Conservation (phyloP, 2,113 vertebrate genomes). For the Mobula hypostoma region DNA sequence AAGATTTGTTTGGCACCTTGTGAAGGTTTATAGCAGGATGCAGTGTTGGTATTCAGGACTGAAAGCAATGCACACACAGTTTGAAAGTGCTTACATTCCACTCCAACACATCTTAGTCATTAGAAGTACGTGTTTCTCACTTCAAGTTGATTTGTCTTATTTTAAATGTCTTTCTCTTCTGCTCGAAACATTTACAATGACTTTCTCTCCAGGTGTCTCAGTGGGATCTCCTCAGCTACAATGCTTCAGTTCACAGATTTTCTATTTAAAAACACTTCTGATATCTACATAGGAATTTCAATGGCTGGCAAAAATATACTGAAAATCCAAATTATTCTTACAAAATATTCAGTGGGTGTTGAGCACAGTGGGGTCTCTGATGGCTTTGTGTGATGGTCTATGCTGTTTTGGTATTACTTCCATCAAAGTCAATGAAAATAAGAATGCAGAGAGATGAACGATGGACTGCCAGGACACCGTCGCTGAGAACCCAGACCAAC, state of each 20-base stretch:
- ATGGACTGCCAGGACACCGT: not conserved
- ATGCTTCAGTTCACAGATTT: not conserved
- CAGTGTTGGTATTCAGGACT: not conserved
- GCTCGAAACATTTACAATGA: not conserved
- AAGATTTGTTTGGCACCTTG: constrained; percentile 48
- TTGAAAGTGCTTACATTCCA: not conserved
- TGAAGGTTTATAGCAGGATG: not conserved
- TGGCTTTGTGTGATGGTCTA: not conserved
- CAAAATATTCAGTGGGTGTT: not conserved
- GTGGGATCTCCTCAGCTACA: too few species aligned
- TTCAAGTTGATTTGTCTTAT: not conserved
- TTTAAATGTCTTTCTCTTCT: not conserved
- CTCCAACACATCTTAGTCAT: not conserved
- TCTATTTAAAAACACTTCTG: not conserved
- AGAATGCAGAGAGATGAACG: not conserved
- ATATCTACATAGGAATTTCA: not conserved
- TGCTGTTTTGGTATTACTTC: not conserved
- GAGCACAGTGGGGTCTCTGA: not conserved
- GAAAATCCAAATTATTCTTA: not conserved
- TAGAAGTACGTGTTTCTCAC: not conserved
- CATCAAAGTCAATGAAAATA: not conserved
- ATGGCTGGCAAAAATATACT: not conserved
- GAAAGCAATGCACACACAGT: not conserved
- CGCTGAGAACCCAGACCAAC: too few species aligned
- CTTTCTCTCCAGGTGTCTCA: not conserved